Conservation (phyloP, 1,140 invertebrate genomes). For the Nebria ingens region DNA sequence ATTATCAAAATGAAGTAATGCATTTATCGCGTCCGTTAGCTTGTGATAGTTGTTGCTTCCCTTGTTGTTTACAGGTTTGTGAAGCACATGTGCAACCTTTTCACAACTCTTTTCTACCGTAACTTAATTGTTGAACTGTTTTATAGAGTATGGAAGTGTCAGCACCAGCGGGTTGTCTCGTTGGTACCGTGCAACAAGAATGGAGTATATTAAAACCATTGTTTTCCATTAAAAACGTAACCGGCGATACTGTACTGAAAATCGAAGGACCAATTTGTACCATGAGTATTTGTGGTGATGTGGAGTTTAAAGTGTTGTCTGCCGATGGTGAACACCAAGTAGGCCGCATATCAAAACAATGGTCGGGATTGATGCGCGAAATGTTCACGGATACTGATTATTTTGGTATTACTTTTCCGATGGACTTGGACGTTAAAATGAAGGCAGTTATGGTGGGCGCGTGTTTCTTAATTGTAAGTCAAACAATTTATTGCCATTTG, state of each 20-base stretch:
- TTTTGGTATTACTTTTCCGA: slow-evolving; percentile 48
- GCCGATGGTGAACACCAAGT: slow-evolving; percentile 39
- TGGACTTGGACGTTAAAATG: slow-evolving; percentile 47
- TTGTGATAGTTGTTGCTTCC: slow-evolving; percentile 69
- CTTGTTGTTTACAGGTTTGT: slow-evolving; percentile 71
- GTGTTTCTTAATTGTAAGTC: slow-evolving; percentile 34
- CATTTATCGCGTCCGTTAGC: slow-evolving; percentile 62
- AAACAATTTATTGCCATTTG: not conserved
- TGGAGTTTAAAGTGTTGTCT: slow-evolving; percentile 53
- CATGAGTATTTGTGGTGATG: slow-evolving; percentile 68
- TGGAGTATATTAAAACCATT: slow-evolving; percentile 72
- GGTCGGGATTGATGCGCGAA: slow-evolving; percentile 45
- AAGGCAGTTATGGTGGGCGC: slow-evolving; percentile 48
- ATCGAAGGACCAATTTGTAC: slow-evolving; percentile 81
- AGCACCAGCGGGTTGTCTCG: slow-evolving; percentile 55
- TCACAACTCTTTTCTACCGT: not conserved
- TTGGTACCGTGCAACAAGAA: slow-evolving; percentile 74
- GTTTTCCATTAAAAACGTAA: slow-evolving; percentile 68
- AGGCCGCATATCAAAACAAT: slow-evolving; percentile 48
- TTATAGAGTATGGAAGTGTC: slow-evolving; percentile 55
- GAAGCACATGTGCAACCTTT: not conserved
- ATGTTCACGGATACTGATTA: slow-evolving; percentile 50
- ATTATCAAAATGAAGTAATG: slow-evolving; percentile 66
- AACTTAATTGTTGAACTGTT: not conserved
- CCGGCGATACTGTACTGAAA: slow-evolving; percentile 62